Evolutionary conservation across 2,797 vertebrate genomes (phyloP).

Genomic region (Acomys russatus): DNA sequence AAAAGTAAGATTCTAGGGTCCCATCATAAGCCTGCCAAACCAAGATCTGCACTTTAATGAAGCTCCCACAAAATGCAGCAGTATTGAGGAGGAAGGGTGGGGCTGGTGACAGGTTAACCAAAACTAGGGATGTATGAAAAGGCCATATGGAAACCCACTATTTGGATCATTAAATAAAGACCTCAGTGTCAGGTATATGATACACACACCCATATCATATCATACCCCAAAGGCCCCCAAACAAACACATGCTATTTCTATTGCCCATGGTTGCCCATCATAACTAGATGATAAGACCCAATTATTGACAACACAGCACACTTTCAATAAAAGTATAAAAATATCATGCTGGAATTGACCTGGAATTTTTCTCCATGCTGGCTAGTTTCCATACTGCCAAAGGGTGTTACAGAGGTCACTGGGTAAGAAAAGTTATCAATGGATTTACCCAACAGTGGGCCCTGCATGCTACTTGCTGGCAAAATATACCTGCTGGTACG

Average conservation of each 20-base stretch:
- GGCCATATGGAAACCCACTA: not conserved
- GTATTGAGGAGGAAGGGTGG: fast-evolving
- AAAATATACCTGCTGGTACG: not conserved
- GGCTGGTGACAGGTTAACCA: not conserved
- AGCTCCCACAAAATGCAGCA: not conserved
- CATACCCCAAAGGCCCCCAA: not conserved
- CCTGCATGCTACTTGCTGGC: not conserved
- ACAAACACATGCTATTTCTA: not conserved
- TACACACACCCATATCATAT: not conserved
- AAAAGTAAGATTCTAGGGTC: not conserved
- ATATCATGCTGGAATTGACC: not conserved
- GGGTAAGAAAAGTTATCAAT: not conserved
- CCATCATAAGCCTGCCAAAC: not conserved
- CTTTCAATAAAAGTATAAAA: not conserved
- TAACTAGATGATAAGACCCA: not conserved
- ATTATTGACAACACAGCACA: not conserved
- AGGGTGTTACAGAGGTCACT: not conserved
- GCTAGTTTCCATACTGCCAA: not conserved
- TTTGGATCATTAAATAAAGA: not conserved
- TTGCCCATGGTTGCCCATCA: not conserved
- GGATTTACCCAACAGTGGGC: not conserved
- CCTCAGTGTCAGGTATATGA: not conserved
- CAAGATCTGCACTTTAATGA: not conserved
- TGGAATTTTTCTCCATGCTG: not conserved
- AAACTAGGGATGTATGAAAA: not conserved